Percentiles rank a stretch among this genome's conserved stretches.
phyloP scores from a whole-genome alignment of 2,113 vertebrate species.

The Amazona guildingii region DNA sequence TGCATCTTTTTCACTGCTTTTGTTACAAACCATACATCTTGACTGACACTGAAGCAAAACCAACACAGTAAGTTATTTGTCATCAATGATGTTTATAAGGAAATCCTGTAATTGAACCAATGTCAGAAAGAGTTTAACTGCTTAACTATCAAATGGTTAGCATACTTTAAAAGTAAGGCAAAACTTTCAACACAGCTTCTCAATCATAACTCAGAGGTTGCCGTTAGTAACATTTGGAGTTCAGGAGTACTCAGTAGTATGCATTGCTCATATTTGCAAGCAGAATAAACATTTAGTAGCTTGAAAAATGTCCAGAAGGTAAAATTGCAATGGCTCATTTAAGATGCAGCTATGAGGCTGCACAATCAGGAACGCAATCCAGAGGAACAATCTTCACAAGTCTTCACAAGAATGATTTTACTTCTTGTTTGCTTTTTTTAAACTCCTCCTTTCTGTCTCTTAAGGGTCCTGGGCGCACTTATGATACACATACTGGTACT shows the following conservation, averaged over 20 bases:
- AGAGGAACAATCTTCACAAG: not conserved
- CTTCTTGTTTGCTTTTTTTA: not conserved
- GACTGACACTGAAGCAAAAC: not conserved
- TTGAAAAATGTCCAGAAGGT: not conserved
- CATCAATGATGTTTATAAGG: not conserved
- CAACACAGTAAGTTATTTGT: not conserved
- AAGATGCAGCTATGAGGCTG: not conserved
- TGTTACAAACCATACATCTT: not conserved
- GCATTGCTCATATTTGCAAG: not conserved
- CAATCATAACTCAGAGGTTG: not conserved
- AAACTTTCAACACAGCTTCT: not conserved
- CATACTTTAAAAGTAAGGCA: not conserved
- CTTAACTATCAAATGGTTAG: not conserved
- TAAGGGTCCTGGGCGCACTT: not conserved
- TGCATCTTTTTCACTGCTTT: not conserved
- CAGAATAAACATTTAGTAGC: not conserved
- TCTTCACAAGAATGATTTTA: not conserved
- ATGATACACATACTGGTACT: not conserved
- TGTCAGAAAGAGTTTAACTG: not conserved
- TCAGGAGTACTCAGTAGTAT: not conserved
- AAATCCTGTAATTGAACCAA: not conserved
- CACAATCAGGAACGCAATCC: not conserved
- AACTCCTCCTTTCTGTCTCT: not conserved
- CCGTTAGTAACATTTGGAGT: not conserved
- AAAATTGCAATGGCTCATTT: not conserved